A percentile compares a stretch with the other conserved stretches of the same genome.
phyloP scores from a whole-genome alignment of 2,888 invertebrate species.

The Andrena praecox region DNA sequence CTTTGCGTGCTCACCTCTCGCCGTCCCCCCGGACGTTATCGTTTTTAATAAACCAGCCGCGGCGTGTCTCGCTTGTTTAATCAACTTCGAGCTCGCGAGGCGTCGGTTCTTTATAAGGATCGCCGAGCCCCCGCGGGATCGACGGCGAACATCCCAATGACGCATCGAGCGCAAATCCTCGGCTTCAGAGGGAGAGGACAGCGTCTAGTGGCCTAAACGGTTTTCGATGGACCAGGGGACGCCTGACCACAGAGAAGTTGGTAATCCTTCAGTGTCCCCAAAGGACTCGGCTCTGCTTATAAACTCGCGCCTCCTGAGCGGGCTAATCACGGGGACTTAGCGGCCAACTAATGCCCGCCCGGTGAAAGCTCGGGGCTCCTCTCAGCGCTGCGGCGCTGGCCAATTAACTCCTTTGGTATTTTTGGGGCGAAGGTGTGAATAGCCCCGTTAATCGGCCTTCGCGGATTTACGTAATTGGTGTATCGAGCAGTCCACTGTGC shows the following conservation, averaged over 20 bases:
- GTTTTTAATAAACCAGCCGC: slow-evolving; percentile 13
- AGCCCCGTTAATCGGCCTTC: slow-evolving; percentile 5
- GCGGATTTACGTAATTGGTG: background rate
- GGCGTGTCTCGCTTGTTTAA: background rate
- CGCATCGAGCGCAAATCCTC: slow-evolving; percentile 3
- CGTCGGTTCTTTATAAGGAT: no score
- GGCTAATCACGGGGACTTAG: slow-evolving; percentile 68
- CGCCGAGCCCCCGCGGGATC: background rate
- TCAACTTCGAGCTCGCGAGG: background rate
- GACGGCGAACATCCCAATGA: background rate
- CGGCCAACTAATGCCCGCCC: slow-evolving; percentile 60
- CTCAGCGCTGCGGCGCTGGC: slow-evolving; percentile 8
- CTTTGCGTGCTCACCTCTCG: no score
- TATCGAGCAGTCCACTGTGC: background rate
- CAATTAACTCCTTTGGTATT: slow-evolving; percentile 33
- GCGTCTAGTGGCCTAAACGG: slow-evolving; percentile 19
- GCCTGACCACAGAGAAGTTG: slow-evolving; percentile 52
- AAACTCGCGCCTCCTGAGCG: slow-evolving; percentile 55
- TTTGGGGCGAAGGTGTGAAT: background rate
- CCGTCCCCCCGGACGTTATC: background rate
- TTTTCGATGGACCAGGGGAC: slow-evolving; percentile 52
- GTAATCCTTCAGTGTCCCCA: slow-evolving; percentile 62
- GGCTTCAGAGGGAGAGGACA: background rate
- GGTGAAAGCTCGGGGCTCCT: slow-evolving; percentile 20
- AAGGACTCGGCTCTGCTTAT: slow-evolving; percentile 57